Evolutionary conservation across 2,888 invertebrate species (phyloP).

Genomic region (Agelastica alni): DNA sequence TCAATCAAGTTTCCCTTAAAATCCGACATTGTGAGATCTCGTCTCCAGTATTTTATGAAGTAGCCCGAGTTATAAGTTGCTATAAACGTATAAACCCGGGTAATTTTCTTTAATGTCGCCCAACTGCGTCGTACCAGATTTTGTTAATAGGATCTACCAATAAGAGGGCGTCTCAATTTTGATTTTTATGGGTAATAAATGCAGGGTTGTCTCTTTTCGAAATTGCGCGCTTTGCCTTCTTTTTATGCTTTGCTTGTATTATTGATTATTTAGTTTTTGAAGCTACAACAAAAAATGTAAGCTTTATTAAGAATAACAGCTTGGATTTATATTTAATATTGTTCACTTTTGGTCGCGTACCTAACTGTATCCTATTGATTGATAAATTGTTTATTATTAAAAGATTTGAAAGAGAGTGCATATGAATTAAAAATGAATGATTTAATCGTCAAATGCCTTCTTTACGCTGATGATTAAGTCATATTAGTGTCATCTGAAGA

Average conservation of each 20-base stretch:
- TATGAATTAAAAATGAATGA: no score
- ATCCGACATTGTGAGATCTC: background rate
- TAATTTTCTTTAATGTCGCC: constrained; percentile 31
- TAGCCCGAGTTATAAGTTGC: constrained; percentile 24
- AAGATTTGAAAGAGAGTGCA: no score
- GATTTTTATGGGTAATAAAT: constrained; percentile 31
- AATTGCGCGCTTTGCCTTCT: constrained; percentile 15
- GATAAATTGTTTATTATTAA: no score
- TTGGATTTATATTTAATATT: no score
- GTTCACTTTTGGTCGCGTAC: no score
- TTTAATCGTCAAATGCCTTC: no score
- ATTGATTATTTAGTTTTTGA: no score
- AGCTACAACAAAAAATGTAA: no score
- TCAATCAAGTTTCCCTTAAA: constrained; percentile 10
- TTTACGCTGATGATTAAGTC: no score
- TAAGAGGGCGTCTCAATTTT: constrained; percentile 30
- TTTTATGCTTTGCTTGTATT: constrained; percentile 1
- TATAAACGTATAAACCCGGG: constrained; percentile 32
- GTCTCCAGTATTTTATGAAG: constrained; percentile 15
- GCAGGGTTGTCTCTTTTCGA: constrained; percentile 20
- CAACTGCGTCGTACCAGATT: constrained; percentile 33
- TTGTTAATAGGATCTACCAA: constrained; percentile 29
- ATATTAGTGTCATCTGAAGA: no score
- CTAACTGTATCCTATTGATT: no score
- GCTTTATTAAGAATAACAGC: no score